These are phyloP conservation scores for Caenorhabditis remanei DNA, from an alignment of 1,140 invertebrate species.

Conservation along the genomic window DNA sequence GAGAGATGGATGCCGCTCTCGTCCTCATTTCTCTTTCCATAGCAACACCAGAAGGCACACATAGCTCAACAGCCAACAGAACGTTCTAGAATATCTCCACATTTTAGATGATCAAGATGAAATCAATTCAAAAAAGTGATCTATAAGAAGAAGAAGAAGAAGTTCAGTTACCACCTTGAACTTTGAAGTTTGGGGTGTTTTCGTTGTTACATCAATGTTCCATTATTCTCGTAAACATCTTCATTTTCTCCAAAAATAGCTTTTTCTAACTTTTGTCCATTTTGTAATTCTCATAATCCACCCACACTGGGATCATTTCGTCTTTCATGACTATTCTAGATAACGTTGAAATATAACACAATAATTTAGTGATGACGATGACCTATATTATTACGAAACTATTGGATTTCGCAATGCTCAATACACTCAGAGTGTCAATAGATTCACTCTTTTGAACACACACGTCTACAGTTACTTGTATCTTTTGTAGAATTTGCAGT, in stretches of 20 bases:
- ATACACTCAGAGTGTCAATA: not conserved
- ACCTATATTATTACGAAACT: not conserved
- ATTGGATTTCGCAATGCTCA: constrained; percentile 15
- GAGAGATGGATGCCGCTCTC: not conserved
- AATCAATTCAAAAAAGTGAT: too few relatives aligned
- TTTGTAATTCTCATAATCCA: not conserved
- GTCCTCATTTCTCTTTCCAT: not conserved
- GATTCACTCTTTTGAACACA: too few relatives aligned
- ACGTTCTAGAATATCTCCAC: not conserved
- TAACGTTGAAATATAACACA: constrained; percentile 8
- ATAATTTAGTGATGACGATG: not conserved
- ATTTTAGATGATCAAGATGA: not conserved
- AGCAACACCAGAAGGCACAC: constrained; percentile 20
- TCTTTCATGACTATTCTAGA: not conserved
- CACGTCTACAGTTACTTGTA: too few relatives aligned
- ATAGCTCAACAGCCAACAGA: not conserved
- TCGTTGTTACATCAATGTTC: not conserved
- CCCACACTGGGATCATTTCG: not conserved
- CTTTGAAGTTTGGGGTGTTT: constrained; percentile 32
- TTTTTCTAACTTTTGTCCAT: not conserved
- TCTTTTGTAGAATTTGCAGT: too few relatives aligned
- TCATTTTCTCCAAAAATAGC: not conserved
- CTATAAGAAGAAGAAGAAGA: not conserved
- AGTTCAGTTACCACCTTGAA: constrained; percentile 32
- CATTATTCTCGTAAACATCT: constrained; percentile 24